Percentiles rank a stretch among this genome's conserved stretches.
These are phyloP conservation scores for Nasonovia ribisnigri DNA, from an alignment of 2,888 invertebrate species.

Conservation along the genomic window DNA sequence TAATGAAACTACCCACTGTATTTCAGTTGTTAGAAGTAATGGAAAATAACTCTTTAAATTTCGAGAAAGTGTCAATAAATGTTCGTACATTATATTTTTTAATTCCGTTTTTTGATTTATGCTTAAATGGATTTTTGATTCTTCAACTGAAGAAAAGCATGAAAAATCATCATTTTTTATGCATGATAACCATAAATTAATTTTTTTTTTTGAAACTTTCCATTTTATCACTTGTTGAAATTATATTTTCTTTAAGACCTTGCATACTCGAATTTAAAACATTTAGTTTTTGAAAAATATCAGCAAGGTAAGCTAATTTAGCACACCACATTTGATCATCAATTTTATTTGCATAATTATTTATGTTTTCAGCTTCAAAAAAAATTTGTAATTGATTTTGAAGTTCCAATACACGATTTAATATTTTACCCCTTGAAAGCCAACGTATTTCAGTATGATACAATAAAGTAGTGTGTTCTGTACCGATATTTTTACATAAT, in stretches of 20 bases:
- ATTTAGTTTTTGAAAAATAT: constrained; percentile 67
- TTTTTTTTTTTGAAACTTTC: constrained; percentile 54
- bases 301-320: constrained; percentile 66
- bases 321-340: constrained; percentile 63
- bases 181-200: constrained; percentile 32
- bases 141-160: constrained; percentile 35
- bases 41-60: constrained; percentile 47
- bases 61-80: constrained; percentile 25
- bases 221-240: constrained; percentile 36
- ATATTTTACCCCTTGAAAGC: constrained; percentile 66
- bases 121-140: constrained; percentile 30
- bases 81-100: constrained; percentile 24
- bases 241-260: constrained; percentile 43
- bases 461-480: constrained; percentile 66
- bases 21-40: neutral
- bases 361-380: constrained; percentile 50
- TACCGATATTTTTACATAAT: constrained; percentile 66
- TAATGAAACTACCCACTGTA: constrained; percentile 34
- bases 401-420: constrained; percentile 56
- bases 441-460: constrained; percentile 66
- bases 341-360: constrained; percentile 52
- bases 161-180: constrained; percentile 52
- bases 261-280: constrained; percentile 63
- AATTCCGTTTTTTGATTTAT: constrained; percentile 30
- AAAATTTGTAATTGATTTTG: constrained; percentile 63